Evolutionary conservation across 2,113 vertebrate genomes (phyloP), one percentile per base, ranked within the genome.

Genomic region (Emydura subglobosa): DNA sequence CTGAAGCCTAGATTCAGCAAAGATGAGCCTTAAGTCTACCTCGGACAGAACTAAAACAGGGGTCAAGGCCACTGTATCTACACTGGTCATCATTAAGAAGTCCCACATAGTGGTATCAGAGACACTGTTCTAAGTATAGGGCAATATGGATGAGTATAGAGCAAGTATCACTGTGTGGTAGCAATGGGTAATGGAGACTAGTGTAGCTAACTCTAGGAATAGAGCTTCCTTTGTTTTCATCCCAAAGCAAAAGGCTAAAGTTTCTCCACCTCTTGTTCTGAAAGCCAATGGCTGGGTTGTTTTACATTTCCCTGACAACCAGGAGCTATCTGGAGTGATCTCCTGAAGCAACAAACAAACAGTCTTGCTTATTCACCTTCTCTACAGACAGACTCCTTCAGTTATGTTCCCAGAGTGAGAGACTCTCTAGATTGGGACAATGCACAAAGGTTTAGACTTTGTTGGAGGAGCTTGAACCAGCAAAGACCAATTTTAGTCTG

Each of bases 241-340:
- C 50, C 10, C 86, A 93, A 88, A 88, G 50, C 65, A 88, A 72
- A 22, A 76, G 42, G 47, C 44, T 72, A 79, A 92, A 55, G 12
- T 49, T 91, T 88, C 54, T 42, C 47, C 11, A 76, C 7, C 82
- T 90, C 79, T 82, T 86, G 24, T 87, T 93, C 57, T 91, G n/a
- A 79, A 94, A 74, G 86, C 44, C 53, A 94, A 90, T 4, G 42
- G 17, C 3, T 8, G 24, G 10, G 53, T 83, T 80, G 12, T 82
- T 86, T 83, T 53, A 51, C 39, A 51, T n/a, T 89, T 5, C 44
- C 50, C 79, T 90, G 74, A 89, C 72, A 96, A 59, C 7, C 21
- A 53, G 57, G n/a, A 42, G 55, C 16, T 85, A 44, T 42, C 22
- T 5, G 5, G 7, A 1, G 1, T 27, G 27, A 59, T 84, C 22